These are phyloP conservation scores for Ctenopoma multispine DNA, from an alignment of 2,797 vertebrate species.

Conservation along the genomic window DNA sequence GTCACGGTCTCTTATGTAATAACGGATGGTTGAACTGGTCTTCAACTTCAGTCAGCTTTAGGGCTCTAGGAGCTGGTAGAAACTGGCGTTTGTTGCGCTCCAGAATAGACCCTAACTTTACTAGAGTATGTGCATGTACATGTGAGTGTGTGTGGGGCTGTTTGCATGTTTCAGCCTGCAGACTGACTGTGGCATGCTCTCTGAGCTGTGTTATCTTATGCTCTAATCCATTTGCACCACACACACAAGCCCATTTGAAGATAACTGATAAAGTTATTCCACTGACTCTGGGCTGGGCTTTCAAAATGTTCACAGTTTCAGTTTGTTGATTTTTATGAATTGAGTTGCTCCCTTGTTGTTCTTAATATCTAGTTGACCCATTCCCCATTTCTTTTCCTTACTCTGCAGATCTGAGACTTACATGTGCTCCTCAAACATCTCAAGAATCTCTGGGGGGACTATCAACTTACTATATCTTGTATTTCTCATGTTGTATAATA, in stretches of 20 bases:
- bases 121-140: neutral
- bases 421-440: neutral
- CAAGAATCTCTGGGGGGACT: neutral
- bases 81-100: constrained; percentile 38
- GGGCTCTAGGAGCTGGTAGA: constrained; percentile 8
- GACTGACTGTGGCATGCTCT: constrained; percentile 27
- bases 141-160: neutral
- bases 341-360: constrained; percentile 24
- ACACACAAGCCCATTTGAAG: constrained; percentile 32
- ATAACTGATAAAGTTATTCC: constrained; percentile 45
- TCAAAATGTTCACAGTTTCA: constrained; percentile 31
- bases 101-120: neutral
- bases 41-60: constrained; percentile 5
- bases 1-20: constrained; percentile 34
- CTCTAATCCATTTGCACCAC: constrained; percentile 38
- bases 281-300: constrained; percentile 20
- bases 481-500: neutral
- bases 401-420: constrained; percentile 15
- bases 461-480: neutral
- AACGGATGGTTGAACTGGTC: constrained; percentile 17
- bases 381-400: neutral
- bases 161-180: constrained; percentile 25
- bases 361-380: constrained; percentile 6
- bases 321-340: constrained; percentile 51
- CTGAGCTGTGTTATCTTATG: constrained; percentile 53